Evolutionary conservation across 2,888 invertebrate genomes (phyloP).

Genomic region (Apamea sordens): DNA sequence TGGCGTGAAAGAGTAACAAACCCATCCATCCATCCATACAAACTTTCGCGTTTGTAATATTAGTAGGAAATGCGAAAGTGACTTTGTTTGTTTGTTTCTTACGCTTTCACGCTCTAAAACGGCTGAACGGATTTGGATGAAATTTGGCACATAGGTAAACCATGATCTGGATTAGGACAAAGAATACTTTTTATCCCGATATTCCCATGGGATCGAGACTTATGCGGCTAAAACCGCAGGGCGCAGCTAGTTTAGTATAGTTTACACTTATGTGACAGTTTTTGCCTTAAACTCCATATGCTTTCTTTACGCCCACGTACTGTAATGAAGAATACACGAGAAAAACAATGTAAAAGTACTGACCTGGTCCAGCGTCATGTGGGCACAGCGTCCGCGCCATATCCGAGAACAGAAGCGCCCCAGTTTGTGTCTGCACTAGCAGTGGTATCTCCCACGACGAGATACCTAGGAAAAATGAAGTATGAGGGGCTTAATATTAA

Average conservation of each 20-base stretch:
- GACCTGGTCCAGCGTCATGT: constrained; percentile 88
- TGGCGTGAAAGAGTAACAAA: no score
- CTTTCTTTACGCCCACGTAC: not conserved
- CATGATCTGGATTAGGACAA: no score
- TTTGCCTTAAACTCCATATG: not conserved
- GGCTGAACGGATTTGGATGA: no score
- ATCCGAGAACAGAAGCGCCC: constrained; percentile 81
- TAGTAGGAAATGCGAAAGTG: no score
- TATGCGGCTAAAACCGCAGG: no score
- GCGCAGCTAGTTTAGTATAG: no score
- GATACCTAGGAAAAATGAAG: constrained; percentile 81
- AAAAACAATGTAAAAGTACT: constrained; percentile 53
- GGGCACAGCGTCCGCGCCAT: constrained; percentile 92
- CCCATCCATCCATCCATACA: no score
- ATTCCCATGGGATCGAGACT: not conserved
- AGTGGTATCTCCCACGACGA: constrained; percentile 95
- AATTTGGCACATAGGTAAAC: no score
- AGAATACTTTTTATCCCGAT: not conserved
- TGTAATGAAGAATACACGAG: not conserved
- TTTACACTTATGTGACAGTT: not conserved
- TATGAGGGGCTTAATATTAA: not conserved
- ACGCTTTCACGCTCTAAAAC: no score
- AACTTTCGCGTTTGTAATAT: no score
- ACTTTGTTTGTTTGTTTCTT: no score
- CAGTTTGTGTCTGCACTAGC: constrained; percentile 86